phyloP scores from a whole-genome alignment of 2,113 vertebrate species.

The Antechinus stuartii region DNA sequence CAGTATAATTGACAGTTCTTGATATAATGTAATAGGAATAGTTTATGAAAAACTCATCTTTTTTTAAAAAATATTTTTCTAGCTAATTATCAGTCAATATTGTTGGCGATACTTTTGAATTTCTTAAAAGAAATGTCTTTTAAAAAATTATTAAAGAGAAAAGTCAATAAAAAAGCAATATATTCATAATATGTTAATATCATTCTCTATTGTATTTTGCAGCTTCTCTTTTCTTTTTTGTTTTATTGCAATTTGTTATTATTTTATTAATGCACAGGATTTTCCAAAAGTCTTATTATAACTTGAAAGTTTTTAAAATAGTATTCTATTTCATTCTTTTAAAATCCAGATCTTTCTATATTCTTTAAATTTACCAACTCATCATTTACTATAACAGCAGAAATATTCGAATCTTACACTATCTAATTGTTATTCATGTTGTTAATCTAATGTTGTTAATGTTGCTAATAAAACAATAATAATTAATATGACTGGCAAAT shows the following conservation, averaged over 20 bases:
- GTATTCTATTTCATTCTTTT: no score
- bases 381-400: no score
- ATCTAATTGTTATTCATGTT: no score
- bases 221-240: not conserved
- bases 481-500: no score
- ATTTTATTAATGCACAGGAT: no score
- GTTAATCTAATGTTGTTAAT: no score
- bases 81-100: not conserved
- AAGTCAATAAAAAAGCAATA: not conserved
- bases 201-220: conserved; percentile 17
- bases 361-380: no score
- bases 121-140: conserved; percentile 37
- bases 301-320: no score
- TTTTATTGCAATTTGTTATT: not conserved
- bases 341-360: no score
- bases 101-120: conserved; percentile 27
- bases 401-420: no score
- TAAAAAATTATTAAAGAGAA: conserved; percentile 34
- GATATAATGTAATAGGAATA: conserved; percentile 1
- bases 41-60: not conserved
- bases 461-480: no score
- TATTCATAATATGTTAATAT: not conserved
- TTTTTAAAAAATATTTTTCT: conserved; percentile 3
- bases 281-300: no score
- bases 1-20: not conserved